phyloP scores from a whole-genome alignment of 2,113 vertebrate species.

The Lamprotornis superbus region DNA sequence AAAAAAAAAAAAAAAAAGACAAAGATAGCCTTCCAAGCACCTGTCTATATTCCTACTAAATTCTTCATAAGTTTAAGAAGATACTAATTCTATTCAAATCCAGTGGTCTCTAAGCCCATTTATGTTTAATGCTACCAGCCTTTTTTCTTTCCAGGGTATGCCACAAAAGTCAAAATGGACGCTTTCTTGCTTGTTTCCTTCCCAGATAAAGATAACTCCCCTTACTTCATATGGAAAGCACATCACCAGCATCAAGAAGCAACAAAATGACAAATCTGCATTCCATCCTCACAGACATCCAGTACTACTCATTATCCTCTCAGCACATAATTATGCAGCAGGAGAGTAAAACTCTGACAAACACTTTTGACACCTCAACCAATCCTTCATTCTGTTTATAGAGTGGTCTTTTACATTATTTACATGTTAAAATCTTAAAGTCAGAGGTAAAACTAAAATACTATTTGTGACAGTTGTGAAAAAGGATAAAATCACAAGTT shows the following conservation, averaged over 20 bases:
- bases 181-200: background rate
- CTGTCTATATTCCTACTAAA: background rate
- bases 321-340: constrained; percentile 61
- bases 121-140: background rate
- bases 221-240: constrained; percentile 44
- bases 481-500: background rate
- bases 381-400: constrained; percentile 47
- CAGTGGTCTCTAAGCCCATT: background rate
- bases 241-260: constrained; percentile 53
- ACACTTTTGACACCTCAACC: constrained; percentile 59
- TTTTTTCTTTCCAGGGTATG: background rate
- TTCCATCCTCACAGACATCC: constrained; percentile 55
- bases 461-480: background rate
- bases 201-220: background rate
- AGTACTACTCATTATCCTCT: constrained; percentile 61
- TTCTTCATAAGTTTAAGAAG: background rate
- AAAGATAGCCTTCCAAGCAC: background rate
- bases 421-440: background rate
- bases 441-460: constrained; percentile 1
- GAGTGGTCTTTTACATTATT: constrained; percentile 32
- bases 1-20: background rate
- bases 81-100: background rate
- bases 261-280: constrained; percentile 66
- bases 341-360: constrained; percentile 56
- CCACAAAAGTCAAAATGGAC: background rate